Evolutionary conservation across 2,888 invertebrate genomes (phyloP), one percentile per base, ranked within the genome.

Genomic region (Netelia melanura): DNA sequence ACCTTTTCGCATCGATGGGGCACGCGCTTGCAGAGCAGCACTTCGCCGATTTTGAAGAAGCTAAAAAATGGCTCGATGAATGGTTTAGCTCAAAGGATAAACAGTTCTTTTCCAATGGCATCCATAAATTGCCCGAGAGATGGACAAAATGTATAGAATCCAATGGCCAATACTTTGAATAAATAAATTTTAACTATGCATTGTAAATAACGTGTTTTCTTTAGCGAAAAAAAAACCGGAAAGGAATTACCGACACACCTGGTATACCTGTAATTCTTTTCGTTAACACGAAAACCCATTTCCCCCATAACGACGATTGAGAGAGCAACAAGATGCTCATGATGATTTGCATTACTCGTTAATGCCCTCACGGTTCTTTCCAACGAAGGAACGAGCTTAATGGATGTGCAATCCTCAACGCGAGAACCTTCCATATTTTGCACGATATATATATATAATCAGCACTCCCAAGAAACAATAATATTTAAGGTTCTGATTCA

Each of bases 271-370:
- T 48, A 38, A 61, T 48, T 43, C 44, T 38, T n/a, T 25, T 74
- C 56, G 48, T 80, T 61, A 17, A 89, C 44, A 14, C 84, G 79
- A 86, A 92, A 93, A 48, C 90, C 91, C 21, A 83, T 88, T 75
- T 93, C 93, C 14, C 87, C 82, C 86, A 92, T 88, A 1, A 93
- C 54, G 44, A 91, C 88, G 61, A 92, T 90, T 30, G 90, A 81
- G 56, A 92, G 83, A 10, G 90, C 91, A 80, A 93, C 87, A 1
- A 93, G 52, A 83, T 91, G 87, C 82, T 93, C 93, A 71, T 91
- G 91, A 75, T 90, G 91, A 11, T 76, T 88, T 0, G 91, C 87
- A 85, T 88, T 85, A 11, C 85, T 78, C 9, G 79, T 81, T 8
- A 93, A 85, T 48, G 85, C 79, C 38, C 71, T 81, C 8, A 89